Percentiles rank a stretch among this genome's conserved stretches.
Evolutionary conservation across 2,888 invertebrate genomes (phyloP).

Genomic region (Latrodectus hesperus): DNA sequence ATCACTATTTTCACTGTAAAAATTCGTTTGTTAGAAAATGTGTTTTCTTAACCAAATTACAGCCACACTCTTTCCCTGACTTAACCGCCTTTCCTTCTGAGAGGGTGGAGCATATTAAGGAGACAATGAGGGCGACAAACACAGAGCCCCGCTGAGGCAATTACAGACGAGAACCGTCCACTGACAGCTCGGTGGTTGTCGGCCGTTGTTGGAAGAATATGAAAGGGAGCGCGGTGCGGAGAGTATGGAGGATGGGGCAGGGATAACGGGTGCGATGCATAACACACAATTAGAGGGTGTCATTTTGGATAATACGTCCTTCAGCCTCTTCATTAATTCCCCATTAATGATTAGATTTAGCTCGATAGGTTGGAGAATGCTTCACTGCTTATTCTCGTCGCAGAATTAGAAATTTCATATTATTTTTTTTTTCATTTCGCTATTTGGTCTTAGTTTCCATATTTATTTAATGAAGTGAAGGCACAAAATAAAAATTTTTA

Average conservation of each 20-base stretch:
- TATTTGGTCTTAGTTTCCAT: no score
- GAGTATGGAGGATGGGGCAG: neutral
- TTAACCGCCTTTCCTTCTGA: neutral
- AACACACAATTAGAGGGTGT: neutral
- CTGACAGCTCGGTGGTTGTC: conserved; percentile 47
- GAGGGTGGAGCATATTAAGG: neutral
- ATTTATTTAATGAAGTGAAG: no score
- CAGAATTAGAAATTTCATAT: no score
- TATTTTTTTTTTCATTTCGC: no score
- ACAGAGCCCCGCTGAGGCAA: conserved; percentile 33
- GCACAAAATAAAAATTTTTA: no score
- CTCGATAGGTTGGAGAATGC: neutral
- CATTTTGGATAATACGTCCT: neutral
- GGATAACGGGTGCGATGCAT: neutral
- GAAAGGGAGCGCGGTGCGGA: neutral
- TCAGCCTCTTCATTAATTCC: neutral
- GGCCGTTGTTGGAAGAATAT: conserved; percentile 7
- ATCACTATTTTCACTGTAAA: no score
- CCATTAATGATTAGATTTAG: neutral
- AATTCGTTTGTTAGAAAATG: no score
- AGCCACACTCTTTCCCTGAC: neutral
- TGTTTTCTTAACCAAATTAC: no score
- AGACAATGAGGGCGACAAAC: conserved; percentile 14
- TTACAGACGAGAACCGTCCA: conserved; percentile 34
- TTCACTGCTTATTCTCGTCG: no score